These are phyloP conservation scores for Rhopalosiphum nymphaeae DNA, from an alignment of 2,888 invertebrate species.

Conservation along the genomic window DNA sequence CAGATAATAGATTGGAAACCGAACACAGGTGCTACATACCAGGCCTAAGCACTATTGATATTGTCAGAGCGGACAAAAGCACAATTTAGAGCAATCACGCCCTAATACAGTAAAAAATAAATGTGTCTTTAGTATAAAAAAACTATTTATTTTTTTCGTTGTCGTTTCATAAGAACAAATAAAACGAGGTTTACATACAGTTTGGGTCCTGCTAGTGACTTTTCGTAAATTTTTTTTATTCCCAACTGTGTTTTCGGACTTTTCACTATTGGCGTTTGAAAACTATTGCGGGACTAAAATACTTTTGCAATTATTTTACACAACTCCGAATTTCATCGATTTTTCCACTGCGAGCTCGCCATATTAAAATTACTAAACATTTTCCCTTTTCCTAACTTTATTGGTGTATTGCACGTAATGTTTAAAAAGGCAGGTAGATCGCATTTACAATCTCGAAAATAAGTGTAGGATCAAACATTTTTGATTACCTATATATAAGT, in stretches of 20 bases:
- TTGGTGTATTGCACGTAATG: background rate
- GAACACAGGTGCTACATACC: background rate
- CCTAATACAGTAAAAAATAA: background rate
- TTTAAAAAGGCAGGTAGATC: background rate
- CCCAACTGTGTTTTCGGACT: background rate
- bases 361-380: background rate
- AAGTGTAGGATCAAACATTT: background rate
- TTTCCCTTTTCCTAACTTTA: background rate
- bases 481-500: background rate
- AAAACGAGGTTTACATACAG: background rate
- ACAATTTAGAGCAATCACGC: background rate
- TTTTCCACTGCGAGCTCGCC: background rate
- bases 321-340: background rate
- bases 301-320: constrained; percentile 10
- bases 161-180: background rate
- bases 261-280: background rate
- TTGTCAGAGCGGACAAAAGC: background rate
- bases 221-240: background rate
- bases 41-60: background rate
- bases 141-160: background rate
- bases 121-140: background rate
- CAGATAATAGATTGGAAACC: constrained; percentile 9
- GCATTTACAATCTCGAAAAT: background rate
- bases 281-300: background rate
- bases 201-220: background rate